Conservation (phyloP, 1,140 invertebrate species). For the Solenopsis invicta region DNA sequence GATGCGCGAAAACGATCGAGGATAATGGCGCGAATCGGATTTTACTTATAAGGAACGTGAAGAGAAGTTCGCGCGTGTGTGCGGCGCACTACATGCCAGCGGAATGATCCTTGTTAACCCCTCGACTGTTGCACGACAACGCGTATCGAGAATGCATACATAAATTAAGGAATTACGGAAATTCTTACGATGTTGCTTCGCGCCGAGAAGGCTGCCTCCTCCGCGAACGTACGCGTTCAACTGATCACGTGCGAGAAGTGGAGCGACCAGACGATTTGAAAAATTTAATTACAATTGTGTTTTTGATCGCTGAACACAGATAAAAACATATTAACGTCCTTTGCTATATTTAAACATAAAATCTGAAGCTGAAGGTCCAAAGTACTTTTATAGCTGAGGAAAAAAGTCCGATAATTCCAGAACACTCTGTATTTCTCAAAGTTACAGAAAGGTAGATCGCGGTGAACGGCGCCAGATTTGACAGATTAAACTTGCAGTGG, state of each 20-base stretch:
- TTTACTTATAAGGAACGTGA: constrained; percentile 44
- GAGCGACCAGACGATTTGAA: neutral
- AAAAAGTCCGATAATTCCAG: constrained; percentile 15
- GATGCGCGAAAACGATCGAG: constrained; percentile 58
- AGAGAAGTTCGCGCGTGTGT: constrained; percentile 11
- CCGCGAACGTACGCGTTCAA: neutral
- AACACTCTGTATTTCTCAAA: neutral
- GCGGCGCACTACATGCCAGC: constrained; percentile 16
- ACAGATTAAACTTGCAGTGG: constrained; percentile 26
- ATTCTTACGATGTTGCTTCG: constrained; percentile 25
- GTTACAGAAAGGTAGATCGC: neutral
- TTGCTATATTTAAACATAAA: neutral
- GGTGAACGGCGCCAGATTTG: constrained; percentile 25
- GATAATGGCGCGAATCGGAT: constrained; percentile 49
- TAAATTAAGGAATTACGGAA: constrained; percentile 54
- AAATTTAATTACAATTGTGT: constrained; percentile 7
- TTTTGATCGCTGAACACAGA: neutral
- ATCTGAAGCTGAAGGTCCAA: neutral
- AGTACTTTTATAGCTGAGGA: neutral
- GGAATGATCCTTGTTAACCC: constrained; percentile 56
- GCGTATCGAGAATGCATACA: constrained; percentile 41
- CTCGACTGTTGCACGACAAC: constrained; percentile 19
- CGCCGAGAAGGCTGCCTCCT: neutral
- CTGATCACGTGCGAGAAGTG: neutral
- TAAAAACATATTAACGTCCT: neutral